phyloP scores from a whole-genome alignment of 30 jellyfish, hydroid and myxozoan genomes.

The Aurelia aurita complex sp. Pacific region DNA sequence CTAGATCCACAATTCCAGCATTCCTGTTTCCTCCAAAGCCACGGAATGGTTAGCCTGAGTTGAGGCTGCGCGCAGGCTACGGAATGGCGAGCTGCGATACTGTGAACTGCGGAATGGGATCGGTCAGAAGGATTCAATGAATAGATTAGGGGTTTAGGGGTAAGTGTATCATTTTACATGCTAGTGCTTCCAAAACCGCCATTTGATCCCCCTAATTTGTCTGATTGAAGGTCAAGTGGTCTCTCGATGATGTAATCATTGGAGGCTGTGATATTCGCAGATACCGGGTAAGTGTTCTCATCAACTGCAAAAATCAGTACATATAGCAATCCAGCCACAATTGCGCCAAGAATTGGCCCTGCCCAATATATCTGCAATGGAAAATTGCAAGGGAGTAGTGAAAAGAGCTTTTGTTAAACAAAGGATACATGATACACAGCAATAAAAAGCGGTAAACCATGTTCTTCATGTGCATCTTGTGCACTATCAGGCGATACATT shows the following conservation, averaged over 20 bases:
- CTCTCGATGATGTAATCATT: slow-evolving; percentile 63
- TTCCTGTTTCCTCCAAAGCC: no score
- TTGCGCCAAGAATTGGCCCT: slow-evolving; percentile 75
- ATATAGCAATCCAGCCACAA: slow-evolving; percentile 63
- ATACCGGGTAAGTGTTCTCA: slow-evolving; percentile 29
- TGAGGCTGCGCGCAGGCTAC: no score
- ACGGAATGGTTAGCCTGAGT: no score
- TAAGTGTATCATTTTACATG: neutral
- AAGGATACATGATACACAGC: no score
- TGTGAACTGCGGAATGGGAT: no score
- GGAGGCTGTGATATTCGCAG: slow-evolving; percentile 28
- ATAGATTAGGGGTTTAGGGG: no score
- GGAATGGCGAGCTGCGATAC: no score
- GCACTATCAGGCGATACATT: no score
- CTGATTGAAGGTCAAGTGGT: slow-evolving; percentile 51
- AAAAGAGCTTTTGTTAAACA: neutral
- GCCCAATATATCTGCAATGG: slow-evolving; percentile 75
- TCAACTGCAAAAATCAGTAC: slow-evolving; percentile 51
- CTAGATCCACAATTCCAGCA: no score
- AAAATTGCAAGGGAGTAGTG: neutral
- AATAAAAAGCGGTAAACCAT: no score
- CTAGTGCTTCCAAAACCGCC: slow-evolving; percentile 35
- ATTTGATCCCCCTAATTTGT: neutral
- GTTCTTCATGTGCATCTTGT: no score
- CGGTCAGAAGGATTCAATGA: no score